Evolutionary conservation across 2,113 vertebrate species (phyloP).

Genomic region (Hymenochirus boettgeri): DNA sequence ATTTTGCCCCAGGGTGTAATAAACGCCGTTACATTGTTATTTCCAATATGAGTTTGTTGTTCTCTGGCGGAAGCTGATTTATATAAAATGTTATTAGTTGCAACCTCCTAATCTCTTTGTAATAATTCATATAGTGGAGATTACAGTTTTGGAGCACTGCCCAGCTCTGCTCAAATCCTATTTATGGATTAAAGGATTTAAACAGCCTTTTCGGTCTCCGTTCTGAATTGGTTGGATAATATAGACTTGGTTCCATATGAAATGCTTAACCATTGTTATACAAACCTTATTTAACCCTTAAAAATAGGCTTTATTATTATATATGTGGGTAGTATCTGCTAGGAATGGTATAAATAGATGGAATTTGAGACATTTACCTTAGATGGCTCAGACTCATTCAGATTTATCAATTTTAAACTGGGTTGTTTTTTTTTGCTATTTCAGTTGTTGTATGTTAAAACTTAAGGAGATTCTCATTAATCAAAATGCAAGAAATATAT

Average conservation of each 20-base stretch:
- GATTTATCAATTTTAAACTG: too few species aligned
- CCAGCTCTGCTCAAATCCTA: constrained; percentile 76
- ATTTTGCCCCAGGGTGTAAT: constrained; percentile 54
- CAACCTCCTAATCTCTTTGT: constrained; percentile 81
- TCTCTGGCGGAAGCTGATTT: constrained; percentile 78
- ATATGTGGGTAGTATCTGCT: constrained; percentile 20
- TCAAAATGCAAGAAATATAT: too few species aligned
- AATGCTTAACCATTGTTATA: constrained; percentile 66
- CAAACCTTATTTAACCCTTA: constrained; percentile 65
- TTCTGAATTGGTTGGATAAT: constrained; percentile 72
- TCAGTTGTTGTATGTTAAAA: too few species aligned
- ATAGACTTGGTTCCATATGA: constrained; percentile 74
- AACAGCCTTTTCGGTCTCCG: constrained; percentile 71
- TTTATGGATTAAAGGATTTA: constrained; percentile 86
- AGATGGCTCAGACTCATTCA: too few species aligned
- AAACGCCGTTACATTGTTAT: constrained; percentile 76
- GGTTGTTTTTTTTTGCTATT: too few species aligned
- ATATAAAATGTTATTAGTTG: constrained; percentile 81
- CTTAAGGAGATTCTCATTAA: too few species aligned
- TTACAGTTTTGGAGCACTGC: constrained; percentile 77
- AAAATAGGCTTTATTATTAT: constrained; percentile 51
- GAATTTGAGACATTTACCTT: too few species aligned
- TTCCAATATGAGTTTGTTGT: constrained; percentile 79
- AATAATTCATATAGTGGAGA: constrained; percentile 81
- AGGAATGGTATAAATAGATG: neutral